These are phyloP conservation scores for Drosophila dunni DNA, from an alignment of 1,140 invertebrate species.

Conservation along the genomic window DNA sequence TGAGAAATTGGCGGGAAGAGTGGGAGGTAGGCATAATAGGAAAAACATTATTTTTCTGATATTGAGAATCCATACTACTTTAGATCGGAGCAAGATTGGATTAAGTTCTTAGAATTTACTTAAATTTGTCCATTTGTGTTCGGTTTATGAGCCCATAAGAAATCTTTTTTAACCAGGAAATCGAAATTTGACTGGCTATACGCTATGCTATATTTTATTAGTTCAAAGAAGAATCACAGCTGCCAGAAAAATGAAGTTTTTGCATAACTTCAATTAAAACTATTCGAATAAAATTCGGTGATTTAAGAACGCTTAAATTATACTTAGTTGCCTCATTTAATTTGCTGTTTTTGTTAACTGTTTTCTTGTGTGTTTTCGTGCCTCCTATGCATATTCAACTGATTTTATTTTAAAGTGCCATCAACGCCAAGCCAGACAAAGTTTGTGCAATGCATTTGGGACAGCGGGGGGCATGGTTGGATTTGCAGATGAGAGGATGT, in stretches of 20 bases:
- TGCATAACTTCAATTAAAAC: not conserved
- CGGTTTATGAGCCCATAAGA: too few species aligned
- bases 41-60: too few species aligned
- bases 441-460: constrained; percentile 43
- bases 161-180: too few species aligned
- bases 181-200: too few species aligned
- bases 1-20: constrained; percentile 30
- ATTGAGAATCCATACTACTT: too few species aligned
- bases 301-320: not conserved
- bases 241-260: too few species aligned
- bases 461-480: not conserved
- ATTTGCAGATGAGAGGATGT: not conserved
- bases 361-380: constrained; percentile 20
- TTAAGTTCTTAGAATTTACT: too few species aligned
- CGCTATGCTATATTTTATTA: too few species aligned
- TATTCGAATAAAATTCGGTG: not conserved
- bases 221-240: too few species aligned
- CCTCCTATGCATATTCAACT: constrained; percentile 66
- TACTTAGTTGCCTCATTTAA: constrained; percentile 25
- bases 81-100: too few species aligned
- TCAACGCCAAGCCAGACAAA: constrained; percentile 65
- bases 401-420: constrained; percentile 71
- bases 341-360: constrained; percentile 25
- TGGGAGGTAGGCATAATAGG: not conserved
- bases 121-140: too few species aligned